phyloP scores from a whole-genome alignment of 2,113 vertebrate genomes.

The Bucco capensis region DNA sequence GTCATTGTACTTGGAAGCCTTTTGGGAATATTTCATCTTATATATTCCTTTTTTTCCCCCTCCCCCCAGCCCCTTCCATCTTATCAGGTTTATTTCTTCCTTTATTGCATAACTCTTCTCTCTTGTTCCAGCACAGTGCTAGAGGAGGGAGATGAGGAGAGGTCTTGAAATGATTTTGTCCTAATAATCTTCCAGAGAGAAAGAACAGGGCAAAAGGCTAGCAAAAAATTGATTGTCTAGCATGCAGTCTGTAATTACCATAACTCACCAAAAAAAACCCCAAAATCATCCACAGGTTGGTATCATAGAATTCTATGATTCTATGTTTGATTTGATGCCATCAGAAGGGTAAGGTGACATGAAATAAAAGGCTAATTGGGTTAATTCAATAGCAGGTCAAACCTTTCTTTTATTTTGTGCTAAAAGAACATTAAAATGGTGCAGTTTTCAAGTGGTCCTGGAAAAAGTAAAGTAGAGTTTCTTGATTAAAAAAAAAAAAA shows the following conservation, averaged over 20 bases:
- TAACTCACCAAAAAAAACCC: slow-evolving; percentile 41
- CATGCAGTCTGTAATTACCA: slow-evolving; percentile 60
- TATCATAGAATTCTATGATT: no score
- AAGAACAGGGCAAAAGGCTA: slow-evolving; percentile 46
- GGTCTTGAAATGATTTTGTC: neutral
- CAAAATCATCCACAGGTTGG: slow-evolving; percentile 41
- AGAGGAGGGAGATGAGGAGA: neutral
- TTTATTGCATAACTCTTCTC: neutral
- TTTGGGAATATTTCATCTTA: neutral
- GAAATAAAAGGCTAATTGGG: slow-evolving; percentile 76
- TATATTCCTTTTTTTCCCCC: fast-evolving
- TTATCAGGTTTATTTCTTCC: neutral
- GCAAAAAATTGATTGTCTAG: slow-evolving; percentile 58
- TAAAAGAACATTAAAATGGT: slow-evolving; percentile 73
- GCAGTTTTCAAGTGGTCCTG: slow-evolving; percentile 71
- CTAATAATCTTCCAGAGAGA: slow-evolving; percentile 54
- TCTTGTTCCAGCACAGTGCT: neutral
- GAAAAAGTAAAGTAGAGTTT: slow-evolving; percentile 73
- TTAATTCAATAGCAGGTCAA: slow-evolving; percentile 80
- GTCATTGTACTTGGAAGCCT: neutral
- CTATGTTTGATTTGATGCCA: slow-evolving; percentile 70
- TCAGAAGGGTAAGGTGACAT: slow-evolving; percentile 70
- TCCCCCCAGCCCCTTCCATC: no score
- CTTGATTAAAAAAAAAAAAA: slow-evolving; percentile 74
- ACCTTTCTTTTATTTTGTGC: slow-evolving; percentile 75